Evolutionary conservation across 2,113 vertebrate species (phyloP), one percentile per base, ranked within the genome.

Genomic region (Centropus unirufus): DNA sequence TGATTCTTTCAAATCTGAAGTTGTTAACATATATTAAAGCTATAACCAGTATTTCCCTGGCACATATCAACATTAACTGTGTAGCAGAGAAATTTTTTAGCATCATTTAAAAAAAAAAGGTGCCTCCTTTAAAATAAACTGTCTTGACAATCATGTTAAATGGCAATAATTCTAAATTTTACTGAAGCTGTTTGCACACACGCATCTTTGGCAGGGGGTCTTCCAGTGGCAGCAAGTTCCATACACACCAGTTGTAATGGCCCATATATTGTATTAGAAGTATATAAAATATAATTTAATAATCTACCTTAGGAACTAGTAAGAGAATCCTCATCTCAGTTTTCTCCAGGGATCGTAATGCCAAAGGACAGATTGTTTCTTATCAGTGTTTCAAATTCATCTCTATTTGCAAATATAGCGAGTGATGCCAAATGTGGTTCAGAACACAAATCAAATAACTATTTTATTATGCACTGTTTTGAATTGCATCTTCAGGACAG

Each of bases 281-380:
- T 29, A 63, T 16, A 46, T 62, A 57, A 87, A 92, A 40, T 72
- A 80, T 36, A 74, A 83, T 61, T 88, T 67, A 14, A 68, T 83
- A 67, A 92, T 72, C 36, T 70, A 70, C 82, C 58, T 78, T 52
- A 67, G 51, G 52, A 95, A 63, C 9, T 34, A 90, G 36, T 8
- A 44, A 36, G 44, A 86, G 36, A 92, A 82, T 86, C 94, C 61
- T 67, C 30, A 70, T 74, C 58, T 70, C 21, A 0, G 40, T 70
- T 95, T 94, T 73, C 86, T 89, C 54, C 63, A 77, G 70, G 57
- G 75, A 68, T 47, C 67, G 54, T 70, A 91, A 91, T 82, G 54
- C 75, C 93, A 92, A 80, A 89, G 83, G 89, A 94, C 79, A 92
- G 72, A 81, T 93, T 92, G 90, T 86, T 89, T 93, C 88, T 85